Evolutionary conservation across 2,888 invertebrate species (phyloP), one percentile per base, ranked within the genome.

Genomic region (Mycalesis mineus): DNA sequence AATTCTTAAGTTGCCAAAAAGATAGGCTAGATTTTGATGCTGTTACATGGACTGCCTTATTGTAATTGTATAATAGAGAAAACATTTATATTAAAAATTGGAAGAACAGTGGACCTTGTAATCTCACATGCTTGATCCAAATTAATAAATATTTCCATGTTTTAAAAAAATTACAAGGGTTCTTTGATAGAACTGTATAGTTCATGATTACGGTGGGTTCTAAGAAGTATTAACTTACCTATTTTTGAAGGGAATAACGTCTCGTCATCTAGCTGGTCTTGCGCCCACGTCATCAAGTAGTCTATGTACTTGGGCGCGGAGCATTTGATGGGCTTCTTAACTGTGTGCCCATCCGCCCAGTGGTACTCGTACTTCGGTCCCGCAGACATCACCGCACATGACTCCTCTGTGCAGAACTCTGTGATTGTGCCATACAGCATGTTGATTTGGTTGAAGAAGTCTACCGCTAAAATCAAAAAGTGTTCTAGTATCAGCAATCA

Each of bases 361-460:
- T 98, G 98, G 88, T 99, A 99, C 89, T 99, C 99, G 80, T 99
- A 98, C 89, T 98, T 98, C 64, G 98, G 98, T 42, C 99, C 99
- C 11, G 99, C 99, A 8, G 98, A 98, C 99, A 99, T 99, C 69
- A 99, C 98, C 8, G 96, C 95, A 86, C 98, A 99, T 67, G 96
- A 96, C 74, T 98, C 97, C 82, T 98, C 98, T 3, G 98, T 98
- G 83, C 99, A 99, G 88, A 98, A 98, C 88, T 99, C 99, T n/a
- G 98, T 98, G 74, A 99, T 97, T 31, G 99, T 99, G 52, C 99
- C 99, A 77, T 99, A 99, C 65, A 99, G 91, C 99, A 99, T 99
- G 88, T 98, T 98, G 80, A 99, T 99, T 92, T 99, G 99, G 89
- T 99, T 99, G 91, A 99, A 99, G 88, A 99, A 99, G 90, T 99